A percentile compares a stretch with the other conserved stretches of the same genome.
Evolutionary conservation across 2,888 invertebrate species (phyloP).

Genomic region (Mimachlamys varia): DNA sequence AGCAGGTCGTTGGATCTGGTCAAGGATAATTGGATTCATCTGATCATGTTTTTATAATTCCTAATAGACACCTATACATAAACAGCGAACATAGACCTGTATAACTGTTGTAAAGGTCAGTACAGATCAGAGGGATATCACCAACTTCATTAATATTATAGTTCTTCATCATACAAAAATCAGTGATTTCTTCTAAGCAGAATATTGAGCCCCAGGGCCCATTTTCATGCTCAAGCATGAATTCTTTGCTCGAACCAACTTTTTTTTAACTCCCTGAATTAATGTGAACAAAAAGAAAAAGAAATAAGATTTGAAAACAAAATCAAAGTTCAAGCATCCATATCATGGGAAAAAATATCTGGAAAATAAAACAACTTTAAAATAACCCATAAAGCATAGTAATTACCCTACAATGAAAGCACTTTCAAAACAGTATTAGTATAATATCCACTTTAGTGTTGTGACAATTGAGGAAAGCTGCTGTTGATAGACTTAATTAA

Average conservation of each 20-base stretch:
- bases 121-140: background rate
- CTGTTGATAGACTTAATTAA: too few species aligned
- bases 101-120: background rate
- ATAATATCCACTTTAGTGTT: too few species aligned
- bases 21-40: background rate
- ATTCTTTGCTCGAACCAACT: background rate
- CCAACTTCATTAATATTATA: background rate
- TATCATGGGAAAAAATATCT: too few species aligned
- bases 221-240: background rate
- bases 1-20: background rate
- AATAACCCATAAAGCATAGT: too few species aligned
- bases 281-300: too few species aligned
- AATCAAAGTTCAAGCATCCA: too few species aligned
- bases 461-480: too few species aligned
- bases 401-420: too few species aligned
- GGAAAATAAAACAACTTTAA: too few species aligned
- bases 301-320: too few species aligned
- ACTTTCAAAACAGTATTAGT: too few species aligned
- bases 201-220: background rate
- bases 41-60: background rate
- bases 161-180: background rate
- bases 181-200: background rate
- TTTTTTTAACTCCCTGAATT: too few species aligned
- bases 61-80: background rate
- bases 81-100: background rate